Evolutionary conservation across 2,888 invertebrate species (phyloP), one percentile per base, ranked within the genome.

Genomic region (Exephanes ischioxanthus): DNA sequence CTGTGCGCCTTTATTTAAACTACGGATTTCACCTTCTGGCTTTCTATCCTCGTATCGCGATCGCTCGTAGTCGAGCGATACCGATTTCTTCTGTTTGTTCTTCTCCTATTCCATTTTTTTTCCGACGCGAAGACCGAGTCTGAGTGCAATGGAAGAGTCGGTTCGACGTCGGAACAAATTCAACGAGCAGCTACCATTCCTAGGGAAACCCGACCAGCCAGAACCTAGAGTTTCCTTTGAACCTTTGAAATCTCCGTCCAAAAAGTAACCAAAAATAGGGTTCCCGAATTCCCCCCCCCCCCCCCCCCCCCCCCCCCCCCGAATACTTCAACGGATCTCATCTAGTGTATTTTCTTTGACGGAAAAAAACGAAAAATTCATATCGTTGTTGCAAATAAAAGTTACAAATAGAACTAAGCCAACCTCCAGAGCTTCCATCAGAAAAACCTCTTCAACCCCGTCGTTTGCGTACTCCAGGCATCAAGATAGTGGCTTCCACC

Each of bases 1-100:
- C 33, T 72, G 68, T 86, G 87, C 90, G 89, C 90, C 90, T 92
- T 91, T 93, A 91, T 93, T 93, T 92, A 91, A 93, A 92, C 91
- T 91, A 90, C 87, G 92, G 92, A 92, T 92, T 89, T 90, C 89
- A 88, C 89, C 80, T 80, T 84, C 76, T 53, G 11, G 66, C 55
- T 73, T 33, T 51, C 48, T 58, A 73, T 53, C 26, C 73, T 76
- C 61, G 71, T 73, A 73, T 30, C 73, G 26, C 68, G 76, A 68
- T 73, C n/a, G 63, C 11, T n/a, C 55, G 16, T 33, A 22, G 67
- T 68, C 48, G 45, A 61, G 30, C 70, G 68, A 45, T 48, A 70
- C 58, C 76, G 51, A 26, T 58, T 70, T 70, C 37, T 61, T 51
- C 72, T 61, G 19, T 61, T 78, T 78, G 22, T 30, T 72, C n/a